Evolutionary conservation across 2,888 invertebrate genomes (phyloP).

Genomic region (Myathropa florea): DNA sequence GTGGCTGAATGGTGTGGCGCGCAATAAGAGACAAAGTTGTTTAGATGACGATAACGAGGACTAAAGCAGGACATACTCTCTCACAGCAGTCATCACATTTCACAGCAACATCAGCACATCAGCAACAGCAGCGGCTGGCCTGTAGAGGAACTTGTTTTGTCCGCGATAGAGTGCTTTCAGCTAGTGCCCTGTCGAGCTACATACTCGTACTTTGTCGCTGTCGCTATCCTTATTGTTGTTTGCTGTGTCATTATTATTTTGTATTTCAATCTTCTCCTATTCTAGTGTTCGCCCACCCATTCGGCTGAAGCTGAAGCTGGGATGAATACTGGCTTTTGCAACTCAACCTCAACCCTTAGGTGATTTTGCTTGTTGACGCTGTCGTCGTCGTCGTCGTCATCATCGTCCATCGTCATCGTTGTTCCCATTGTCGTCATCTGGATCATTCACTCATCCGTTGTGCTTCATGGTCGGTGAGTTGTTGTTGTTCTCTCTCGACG

Average conservation of each 20-base stretch:
- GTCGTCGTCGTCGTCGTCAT: constrained; percentile 6
- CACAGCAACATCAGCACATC: too few relatives aligned
- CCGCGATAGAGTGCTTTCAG: constrained; percentile 53
- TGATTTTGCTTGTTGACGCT: constrained; percentile 56
- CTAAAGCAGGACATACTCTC: constrained; percentile 60
- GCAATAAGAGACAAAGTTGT: constrained; percentile 67
- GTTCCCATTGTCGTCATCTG: constrained; percentile 8
- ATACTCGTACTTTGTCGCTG: constrained; percentile 18
- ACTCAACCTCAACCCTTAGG: constrained; percentile 53
- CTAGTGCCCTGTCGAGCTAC: constrained; percentile 25
- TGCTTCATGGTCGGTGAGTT: constrained; percentile 3
- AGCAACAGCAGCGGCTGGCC: not conserved
- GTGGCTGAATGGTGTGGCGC: constrained; percentile 17
- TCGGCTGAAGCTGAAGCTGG: not conserved
- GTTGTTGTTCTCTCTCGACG: not conserved
- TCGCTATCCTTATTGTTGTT: constrained; percentile 53
- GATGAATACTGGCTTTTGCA: constrained; percentile 21
- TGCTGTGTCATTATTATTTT: constrained; percentile 60
- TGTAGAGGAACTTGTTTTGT: constrained; percentile 29
- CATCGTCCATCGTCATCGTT: constrained; percentile 4
- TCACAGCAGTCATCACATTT: not conserved
- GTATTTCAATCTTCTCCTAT: constrained; percentile 30
- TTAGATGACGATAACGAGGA: constrained; percentile 68
- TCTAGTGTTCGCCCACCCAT: not conserved
- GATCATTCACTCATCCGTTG: constrained; percentile 19